Evolutionary conservation across 2,797 vertebrate genomes (phyloP), one percentile per base, ranked within the genome.

Genomic region (Rachycentron canadum): DNA sequence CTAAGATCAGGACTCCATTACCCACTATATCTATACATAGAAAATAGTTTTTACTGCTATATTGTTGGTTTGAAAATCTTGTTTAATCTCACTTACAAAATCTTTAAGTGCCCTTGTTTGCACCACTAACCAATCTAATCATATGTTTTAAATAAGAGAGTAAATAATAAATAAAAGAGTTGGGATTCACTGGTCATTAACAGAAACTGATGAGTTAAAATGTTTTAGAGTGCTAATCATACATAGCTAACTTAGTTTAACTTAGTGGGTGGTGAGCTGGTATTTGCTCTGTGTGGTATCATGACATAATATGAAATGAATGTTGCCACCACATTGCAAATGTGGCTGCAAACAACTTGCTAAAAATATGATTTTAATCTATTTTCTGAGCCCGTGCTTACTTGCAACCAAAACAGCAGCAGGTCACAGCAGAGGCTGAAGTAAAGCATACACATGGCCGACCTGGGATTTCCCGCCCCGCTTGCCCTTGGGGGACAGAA

Each of bases 401-500:
- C 19, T 69, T 38, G 25, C 56, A 62, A 30, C 17, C 61, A 45
- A 70, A 56, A 71, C 70, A 78, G 38, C 11, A 76, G 65, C 28
- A 60, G n/a, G 32, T 43, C 66, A 73, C 43, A 70, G 50, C 30
- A 47, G 55, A 19, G 55, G 41, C 67, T 63, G 26, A 82, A 63
- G 63, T n/a, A 23, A 78, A 68, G 32, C 52, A 28, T n/a, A 82
- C 45, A 45, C 61, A 79, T 0, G 3, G 23, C 7, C 53, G 23
- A 61, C 56, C 17, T 71, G 88, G 83, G 83, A 86, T 73, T 83
- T 78, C 66, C 64, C 71, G 74, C 57, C 69, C 72, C 23, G 32
- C 59, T 72, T 67, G 60, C 70, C 68, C 67, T 78, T 17, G 14
- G 71, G 32, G 67, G 55, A 66, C 55, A 63, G 68, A 88, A 83